Conservation (phyloP, 2,888 invertebrate species). For the Xestobium rufovillosum region DNA sequence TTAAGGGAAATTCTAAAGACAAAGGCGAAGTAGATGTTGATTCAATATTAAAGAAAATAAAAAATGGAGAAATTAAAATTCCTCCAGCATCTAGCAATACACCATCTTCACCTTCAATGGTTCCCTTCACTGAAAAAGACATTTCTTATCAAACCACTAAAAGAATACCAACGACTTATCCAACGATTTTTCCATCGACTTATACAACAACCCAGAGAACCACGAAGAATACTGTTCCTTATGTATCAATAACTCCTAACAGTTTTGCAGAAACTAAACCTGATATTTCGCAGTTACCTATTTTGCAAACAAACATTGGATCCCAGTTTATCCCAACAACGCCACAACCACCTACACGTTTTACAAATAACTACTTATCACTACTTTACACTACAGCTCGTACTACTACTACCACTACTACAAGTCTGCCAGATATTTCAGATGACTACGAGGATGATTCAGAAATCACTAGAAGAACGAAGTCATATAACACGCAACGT, state of each 20-base stretch:
- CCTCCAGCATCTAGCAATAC: conserved; percentile 57
- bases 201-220: neutral
- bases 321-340: conserved; percentile 34
- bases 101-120: neutral
- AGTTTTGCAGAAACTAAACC: no score
- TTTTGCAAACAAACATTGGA: conserved; percentile 32
- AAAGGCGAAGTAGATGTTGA: conserved; percentile 70
- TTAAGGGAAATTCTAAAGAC: conserved; percentile 67
- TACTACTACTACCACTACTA: no score
- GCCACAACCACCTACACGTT: conserved; percentile 26
- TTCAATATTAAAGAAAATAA: conserved; percentile 70
- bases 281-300: no score
- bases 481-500: no score
- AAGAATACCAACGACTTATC: neutral
- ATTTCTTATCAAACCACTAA: neutral
- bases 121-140: neutral
- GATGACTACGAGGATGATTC: no score
- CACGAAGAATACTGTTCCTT: neutral
- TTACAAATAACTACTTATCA: conserved; percentile 38
- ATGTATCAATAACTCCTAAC: neutral
- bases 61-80: conserved; percentile 72
- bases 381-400: neutral
- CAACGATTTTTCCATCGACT: no score
- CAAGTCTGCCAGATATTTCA: no score
- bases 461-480: no score